Conservation (phyloP, 2,797 vertebrate species). For the Notoglanidium macrostoma region DNA sequence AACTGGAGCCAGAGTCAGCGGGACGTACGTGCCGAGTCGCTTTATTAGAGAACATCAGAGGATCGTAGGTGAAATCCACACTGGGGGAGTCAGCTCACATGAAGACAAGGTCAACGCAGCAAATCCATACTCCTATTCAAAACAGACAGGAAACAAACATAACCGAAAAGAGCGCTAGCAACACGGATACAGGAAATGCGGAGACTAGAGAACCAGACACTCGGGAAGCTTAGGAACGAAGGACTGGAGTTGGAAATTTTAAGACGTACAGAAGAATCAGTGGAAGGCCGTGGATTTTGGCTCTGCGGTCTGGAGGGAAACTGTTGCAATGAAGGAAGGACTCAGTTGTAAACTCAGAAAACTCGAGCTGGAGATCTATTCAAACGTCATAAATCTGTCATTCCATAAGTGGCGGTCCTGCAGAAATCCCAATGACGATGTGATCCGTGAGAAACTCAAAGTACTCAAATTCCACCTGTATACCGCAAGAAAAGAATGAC, state of each 20-base stretch:
- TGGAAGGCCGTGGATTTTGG: not conserved
- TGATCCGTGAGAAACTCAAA: not conserved
- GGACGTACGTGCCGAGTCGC: not conserved
- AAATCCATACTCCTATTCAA: constrained; percentile 8
- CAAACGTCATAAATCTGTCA: not conserved
- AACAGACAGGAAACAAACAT: not conserved
- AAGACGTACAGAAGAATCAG: not conserved
- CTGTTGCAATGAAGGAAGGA: not conserved
- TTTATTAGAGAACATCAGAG: constrained; percentile 24
- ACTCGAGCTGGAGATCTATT: not conserved
- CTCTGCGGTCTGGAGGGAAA: not conserved
- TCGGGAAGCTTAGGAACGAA: not conserved
- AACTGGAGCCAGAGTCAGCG: constrained; percentile 13
- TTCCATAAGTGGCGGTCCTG: not conserved
- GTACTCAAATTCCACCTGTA: not conserved
- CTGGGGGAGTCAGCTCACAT: not conserved
- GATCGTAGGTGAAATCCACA: constrained; percentile 11
- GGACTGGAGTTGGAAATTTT: not conserved
- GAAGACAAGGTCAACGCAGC: constrained; percentile 21
- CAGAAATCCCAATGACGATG: not conserved
- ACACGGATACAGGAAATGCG: not conserved
- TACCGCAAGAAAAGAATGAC: not conserved
- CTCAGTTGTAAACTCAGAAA: not conserved
- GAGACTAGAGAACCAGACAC: not conserved
- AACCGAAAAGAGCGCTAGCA: not conserved